These are phyloP conservation scores for Deroplatys truncata DNA, from an alignment of 2,888 invertebrate species.

Conservation along the genomic window DNA sequence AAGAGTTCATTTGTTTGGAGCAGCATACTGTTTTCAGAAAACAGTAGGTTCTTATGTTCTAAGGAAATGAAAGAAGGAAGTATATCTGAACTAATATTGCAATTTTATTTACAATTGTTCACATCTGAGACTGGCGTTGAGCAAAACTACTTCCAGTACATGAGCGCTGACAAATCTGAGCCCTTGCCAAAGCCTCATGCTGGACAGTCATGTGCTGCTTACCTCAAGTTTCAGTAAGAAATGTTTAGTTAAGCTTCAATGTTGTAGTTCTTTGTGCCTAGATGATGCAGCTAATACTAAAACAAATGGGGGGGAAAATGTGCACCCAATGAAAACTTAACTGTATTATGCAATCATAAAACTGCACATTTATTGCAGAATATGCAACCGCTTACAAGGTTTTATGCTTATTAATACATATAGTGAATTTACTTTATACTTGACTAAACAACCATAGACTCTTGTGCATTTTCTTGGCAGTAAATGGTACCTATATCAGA, in stretches of 20 bases:
- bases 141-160: slow-evolving; percentile 2
- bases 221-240: not conserved
- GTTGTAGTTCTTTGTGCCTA: not conserved
- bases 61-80: not conserved
- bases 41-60: too few species aligned
- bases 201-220: not conserved
- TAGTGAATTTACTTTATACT: not conserved
- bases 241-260: not conserved
- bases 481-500: not conserved
- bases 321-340: not conserved
- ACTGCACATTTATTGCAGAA: not conserved
- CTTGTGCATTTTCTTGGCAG: not conserved
- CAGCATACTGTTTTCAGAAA: too few species aligned
- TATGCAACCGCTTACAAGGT: not conserved
- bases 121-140: not conserved
- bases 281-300: not conserved
- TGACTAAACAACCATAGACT: not conserved
- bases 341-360: not conserved
- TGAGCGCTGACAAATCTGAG: slow-evolving; percentile 27
- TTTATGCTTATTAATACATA: not conserved
- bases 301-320: too few species aligned
- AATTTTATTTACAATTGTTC: not conserved
- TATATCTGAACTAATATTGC: not conserved
- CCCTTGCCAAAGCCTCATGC: slow-evolving; percentile 24
- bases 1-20: too few species aligned